Percentiles rank a stretch among this genome's conserved stretches.
phyloP scores from a whole-genome alignment of 2,888 invertebrate species.

The Nemotelus nigrinus region DNA sequence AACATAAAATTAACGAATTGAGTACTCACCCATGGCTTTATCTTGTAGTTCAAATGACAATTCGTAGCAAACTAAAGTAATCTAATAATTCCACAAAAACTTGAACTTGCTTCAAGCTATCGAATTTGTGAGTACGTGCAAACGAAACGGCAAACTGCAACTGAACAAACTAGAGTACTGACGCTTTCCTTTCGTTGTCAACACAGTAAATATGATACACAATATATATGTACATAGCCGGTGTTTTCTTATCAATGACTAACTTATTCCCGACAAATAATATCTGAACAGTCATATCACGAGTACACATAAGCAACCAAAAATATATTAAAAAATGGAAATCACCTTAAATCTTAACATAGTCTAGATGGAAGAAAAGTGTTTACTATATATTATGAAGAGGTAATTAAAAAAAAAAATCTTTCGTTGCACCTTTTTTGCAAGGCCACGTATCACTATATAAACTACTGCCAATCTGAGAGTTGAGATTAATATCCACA shows the following conservation, averaged over 20 bases:
- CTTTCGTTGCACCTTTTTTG: no score
- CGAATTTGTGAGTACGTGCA: neutral
- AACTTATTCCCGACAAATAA: conserved; percentile 13
- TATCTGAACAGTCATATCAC: conserved; percentile 2
- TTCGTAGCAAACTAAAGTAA: no score
- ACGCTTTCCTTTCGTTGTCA: conserved; percentile 21
- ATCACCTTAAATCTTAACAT: no score
- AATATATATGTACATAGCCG: conserved; percentile 2
- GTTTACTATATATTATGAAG: no score
- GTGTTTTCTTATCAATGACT: conserved; percentile 12
- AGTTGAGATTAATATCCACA: no score
- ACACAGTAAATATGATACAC: conserved; percentile 6
- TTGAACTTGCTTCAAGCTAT: no score
- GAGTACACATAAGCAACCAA: neutral
- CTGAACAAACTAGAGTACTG: conserved; percentile 7
- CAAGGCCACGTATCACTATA: no score
- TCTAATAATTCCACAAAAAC: no score
- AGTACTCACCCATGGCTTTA: neutral
- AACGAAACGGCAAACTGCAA: neutral
- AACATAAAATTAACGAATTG: neutral
- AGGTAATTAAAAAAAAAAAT: no score
- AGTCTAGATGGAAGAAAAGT: no score
- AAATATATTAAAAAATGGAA: no score
- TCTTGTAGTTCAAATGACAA: neutral
- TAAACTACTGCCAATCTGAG: no score